Evolutionary conservation across 1,140 invertebrate genomes (phyloP), one percentile per base, ranked within the genome.

Genomic region (Saccostrea cuccullata): DNA sequence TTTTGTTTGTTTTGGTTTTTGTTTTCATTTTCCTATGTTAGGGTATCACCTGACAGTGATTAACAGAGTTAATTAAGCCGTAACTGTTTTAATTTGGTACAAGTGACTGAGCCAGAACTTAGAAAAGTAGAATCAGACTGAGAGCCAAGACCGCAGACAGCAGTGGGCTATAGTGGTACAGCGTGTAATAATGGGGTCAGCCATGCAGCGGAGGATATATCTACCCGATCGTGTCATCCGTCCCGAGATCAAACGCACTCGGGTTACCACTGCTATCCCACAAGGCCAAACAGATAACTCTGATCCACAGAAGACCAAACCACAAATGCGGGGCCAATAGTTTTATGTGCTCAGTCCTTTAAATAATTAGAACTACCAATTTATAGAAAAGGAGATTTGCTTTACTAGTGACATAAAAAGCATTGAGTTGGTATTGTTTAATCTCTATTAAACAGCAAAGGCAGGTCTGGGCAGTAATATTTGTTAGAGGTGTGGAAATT

Each of bases 151-250:
- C 15, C 70, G 8, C 30, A 30, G 30, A 77, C 70, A 36, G 15
- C 26, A 36, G 8, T 13, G 70, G 23, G 70, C 23, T 77, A 15
- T 26, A 30, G 70, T 77, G 26, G 70, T 77, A 47, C 9, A 77
- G 26, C 15, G 30, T 17, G 23, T 15, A 12, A 77, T 77, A 77
- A 77, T 77, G 70, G 70, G 70, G 26, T 77, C 70, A 77, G 70
- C 70, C 70, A 77, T 77, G 70, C 70, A 77, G 3, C 15, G 26
- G 70, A 30, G 70, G 26, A 77, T 13, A 77, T 77, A 77, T 77
- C 70, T 77, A 77, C 70, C 26, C 9, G 70, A 77, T 77, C 70
- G 12, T 77, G 70, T 77, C 70, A 77, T 77, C 70, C 30, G 70
- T 36, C 30, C 23, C 70, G 12, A 77, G 70, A 77, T 77, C 70